Conservation (phyloP, 2,113 vertebrate genomes). For the Lontra canadensis region DNA sequence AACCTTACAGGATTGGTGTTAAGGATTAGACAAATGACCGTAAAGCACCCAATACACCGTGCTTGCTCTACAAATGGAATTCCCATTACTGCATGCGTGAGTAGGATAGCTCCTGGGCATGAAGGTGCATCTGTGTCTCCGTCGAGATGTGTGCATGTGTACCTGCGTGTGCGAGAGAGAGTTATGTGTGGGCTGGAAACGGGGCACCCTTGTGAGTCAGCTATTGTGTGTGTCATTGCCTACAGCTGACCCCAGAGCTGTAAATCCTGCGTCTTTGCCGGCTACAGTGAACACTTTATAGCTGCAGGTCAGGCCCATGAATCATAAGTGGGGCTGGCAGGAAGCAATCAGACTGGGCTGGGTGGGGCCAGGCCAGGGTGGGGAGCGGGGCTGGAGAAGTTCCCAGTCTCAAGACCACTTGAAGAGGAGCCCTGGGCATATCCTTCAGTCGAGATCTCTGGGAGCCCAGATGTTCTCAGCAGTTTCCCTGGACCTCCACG, state of each 20-base stretch:
- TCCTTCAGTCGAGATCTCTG: not conserved
- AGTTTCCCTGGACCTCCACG: not conserved
- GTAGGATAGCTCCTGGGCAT: not conserved
- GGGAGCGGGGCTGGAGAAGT: not conserved
- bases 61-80: not conserved
- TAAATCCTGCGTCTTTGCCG: slow-evolving; percentile 85
- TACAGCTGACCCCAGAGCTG: slow-evolving; percentile 80
- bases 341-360: slow-evolving; percentile 75
- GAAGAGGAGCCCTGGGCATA: not conserved
- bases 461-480: not conserved
- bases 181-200: slow-evolving; percentile 72
- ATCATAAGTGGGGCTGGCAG: slow-evolving; percentile 88
- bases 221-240: slow-evolving; percentile 70
- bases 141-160: not conserved
- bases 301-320: slow-evolving; percentile 88
- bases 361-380: not conserved
- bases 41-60: not conserved
- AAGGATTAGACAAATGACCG: slow-evolving; percentile 45
- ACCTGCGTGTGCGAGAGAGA: slow-evolving; percentile 28
- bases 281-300: slow-evolving; percentile 86
- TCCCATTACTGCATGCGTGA: not conserved
- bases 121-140: not conserved
- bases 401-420: not conserved
- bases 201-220: slow-evolving; percentile 71
- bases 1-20: not conserved